Base-by-base conservation (phyloP, 2,113 vertebrate genomes). In the Perognathus longimembris region DNA sequence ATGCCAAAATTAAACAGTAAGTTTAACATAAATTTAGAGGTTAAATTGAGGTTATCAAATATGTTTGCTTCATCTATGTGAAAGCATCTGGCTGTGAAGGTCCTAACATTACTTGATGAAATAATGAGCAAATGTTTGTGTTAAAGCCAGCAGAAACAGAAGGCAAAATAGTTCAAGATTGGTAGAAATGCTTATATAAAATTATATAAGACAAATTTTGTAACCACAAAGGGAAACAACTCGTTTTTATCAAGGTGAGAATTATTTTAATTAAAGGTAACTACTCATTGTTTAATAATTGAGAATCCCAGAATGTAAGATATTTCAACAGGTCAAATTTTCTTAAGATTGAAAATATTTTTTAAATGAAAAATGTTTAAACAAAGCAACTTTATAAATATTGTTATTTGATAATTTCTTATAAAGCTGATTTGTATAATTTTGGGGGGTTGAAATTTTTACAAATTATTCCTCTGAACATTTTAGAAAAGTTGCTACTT, bases 141-240 rank as follows among this genome's bases (percentile, higher is more conserved):
- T 12, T 1, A 63, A 30, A 45, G 42, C 3, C 36, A 50, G 30
- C 1, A 26, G 42, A 63, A 79, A 21, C 7, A 45, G 61, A 24
- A 42, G 12, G 24, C 10, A 14, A 2, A 24, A 1, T 50, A 73
- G 50, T 76, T 94, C 88, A 61, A 74, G 45, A 34, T 15, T 67
- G 64, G 54, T 74, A 7, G 32, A 92, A 76, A 61, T 80, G 32
- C 0, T n/a, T n/a, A n/a, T n/a, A n/a, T 84, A 18, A 93, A 88
- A 77, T 77, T 59, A 90, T 50, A 70, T 74, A 86, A 67, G 24
- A 24, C 15, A 76, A 12, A 78, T 71, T 90, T 91, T 80, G 8
- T 79, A 22, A 77, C 71, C 34, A 61, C 2, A 85, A 66, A 7
- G n/a, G 11, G 87, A 75, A 89, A n/a, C 42, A 81, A 80, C 2